Conservation (phyloP, 2,888 invertebrate genomes). For the Caenorhabditis imperialis region DNA sequence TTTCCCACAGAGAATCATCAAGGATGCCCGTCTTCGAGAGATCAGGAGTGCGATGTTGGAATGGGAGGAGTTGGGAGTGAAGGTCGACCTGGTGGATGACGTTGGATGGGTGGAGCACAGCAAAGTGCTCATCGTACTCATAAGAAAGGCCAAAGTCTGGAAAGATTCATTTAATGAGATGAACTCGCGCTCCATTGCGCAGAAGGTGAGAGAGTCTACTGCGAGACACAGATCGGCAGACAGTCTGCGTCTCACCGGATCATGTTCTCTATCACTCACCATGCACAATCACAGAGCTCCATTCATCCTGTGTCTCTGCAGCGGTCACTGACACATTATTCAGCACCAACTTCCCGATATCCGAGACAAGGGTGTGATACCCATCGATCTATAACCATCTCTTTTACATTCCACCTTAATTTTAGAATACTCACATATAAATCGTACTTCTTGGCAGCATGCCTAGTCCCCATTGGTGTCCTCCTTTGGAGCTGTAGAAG, state of each 20-base stretch:
- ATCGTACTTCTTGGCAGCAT: conserved; percentile 57
- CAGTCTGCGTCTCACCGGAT: too few species aligned
- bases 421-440: conserved; percentile 42
- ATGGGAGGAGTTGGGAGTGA: conserved; percentile 43
- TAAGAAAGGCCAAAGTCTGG: conserved; percentile 59
- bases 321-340: conserved; percentile 57
- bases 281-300: conserved; percentile 53
- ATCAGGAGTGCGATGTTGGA: conserved; percentile 50
- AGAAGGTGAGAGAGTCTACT: too few species aligned
- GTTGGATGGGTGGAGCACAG: conserved; percentile 52
- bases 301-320: conserved; percentile 45
- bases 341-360: conserved; percentile 54
- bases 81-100: conserved; percentile 58
- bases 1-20: conserved; percentile 60
- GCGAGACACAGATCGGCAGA: too few species aligned
- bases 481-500: conserved; percentile 52
- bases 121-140: conserved; percentile 62
- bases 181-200: too few species aligned
- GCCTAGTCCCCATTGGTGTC: conserved; percentile 62
- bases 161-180: too few species aligned
- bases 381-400: conserved; percentile 58
- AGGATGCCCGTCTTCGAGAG: conserved; percentile 47
- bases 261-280: conserved; percentile 19
- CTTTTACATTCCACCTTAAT: too few species aligned
- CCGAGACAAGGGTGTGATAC: conserved; percentile 52